Percentiles rank a stretch among this genome's conserved stretches.
These are phyloP conservation scores for Lasius fuliginosus DNA, from an alignment of 2,888 invertebrate species.

Conservation along the genomic window DNA sequence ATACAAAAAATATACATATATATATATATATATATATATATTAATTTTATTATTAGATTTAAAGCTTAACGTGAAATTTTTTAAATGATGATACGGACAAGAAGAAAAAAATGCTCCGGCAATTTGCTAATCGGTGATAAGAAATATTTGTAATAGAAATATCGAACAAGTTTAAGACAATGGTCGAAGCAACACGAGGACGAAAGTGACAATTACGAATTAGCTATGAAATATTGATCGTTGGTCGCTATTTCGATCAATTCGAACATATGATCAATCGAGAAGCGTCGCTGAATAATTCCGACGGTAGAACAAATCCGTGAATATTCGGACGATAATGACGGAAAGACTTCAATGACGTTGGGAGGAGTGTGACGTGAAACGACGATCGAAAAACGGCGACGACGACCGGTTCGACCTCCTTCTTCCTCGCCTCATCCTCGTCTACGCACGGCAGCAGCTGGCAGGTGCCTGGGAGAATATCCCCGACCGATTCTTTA, in stretches of 20 bases:
- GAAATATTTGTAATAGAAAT: neutral
- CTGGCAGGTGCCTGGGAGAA: slow-evolving; percentile 84
- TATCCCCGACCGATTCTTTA: slow-evolving; percentile 82
- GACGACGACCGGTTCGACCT: slow-evolving; percentile 56
- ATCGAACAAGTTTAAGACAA: neutral
- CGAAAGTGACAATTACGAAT: neutral
- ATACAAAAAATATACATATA: neutral
- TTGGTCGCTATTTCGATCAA: neutral
- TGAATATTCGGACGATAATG: slow-evolving; percentile 26
- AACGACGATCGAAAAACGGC: slow-evolving; percentile 28
- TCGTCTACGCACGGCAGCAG: slow-evolving; percentile 79
- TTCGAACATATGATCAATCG: neutral
- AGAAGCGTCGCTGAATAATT: slow-evolving; percentile 15
- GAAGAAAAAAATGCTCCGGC: neutral
- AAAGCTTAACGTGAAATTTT: neutral
- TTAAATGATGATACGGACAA: neutral
- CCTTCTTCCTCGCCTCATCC: slow-evolving; percentile 39
- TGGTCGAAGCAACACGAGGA: neutral
- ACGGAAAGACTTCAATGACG: slow-evolving; percentile 33
- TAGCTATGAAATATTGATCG: neutral
- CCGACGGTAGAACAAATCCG: neutral
- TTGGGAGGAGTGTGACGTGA: slow-evolving; percentile 28
- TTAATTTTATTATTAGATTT: neutral
- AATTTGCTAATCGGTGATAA: slow-evolving; percentile 3
- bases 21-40: too few relatives aligned